phyloP scores from a whole-genome alignment of 2,797 vertebrate species.

The Brachyrhaphis roseni region DNA sequence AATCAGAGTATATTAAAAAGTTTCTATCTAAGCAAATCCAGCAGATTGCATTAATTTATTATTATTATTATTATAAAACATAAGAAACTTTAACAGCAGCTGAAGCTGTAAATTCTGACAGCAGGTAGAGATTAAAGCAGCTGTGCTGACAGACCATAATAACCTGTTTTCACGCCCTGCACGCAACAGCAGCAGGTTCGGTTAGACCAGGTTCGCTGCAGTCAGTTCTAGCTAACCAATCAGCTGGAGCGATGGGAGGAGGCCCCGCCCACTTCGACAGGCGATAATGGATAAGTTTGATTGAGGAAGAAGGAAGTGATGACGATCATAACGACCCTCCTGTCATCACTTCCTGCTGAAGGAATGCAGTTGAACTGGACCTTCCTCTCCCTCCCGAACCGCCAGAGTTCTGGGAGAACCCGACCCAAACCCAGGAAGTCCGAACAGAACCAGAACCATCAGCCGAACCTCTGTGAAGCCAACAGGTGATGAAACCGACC shows the following conservation, averaged over 20 bases:
- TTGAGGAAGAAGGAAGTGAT: background rate
- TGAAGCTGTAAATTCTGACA: background rate
- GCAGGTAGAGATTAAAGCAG: too few relatives aligned
- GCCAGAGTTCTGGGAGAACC: background rate
- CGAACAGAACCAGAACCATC: background rate
- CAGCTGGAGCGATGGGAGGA: background rate
- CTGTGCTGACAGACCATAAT: background rate
- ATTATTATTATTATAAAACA: too few relatives aligned
- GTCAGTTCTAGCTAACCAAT: background rate
- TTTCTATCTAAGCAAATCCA: too few relatives aligned
- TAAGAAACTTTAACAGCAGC: too few relatives aligned
- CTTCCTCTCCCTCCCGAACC: background rate
- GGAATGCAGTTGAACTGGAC: background rate
- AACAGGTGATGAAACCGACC: too few relatives aligned
- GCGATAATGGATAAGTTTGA: background rate
- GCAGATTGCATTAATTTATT: too few relatives aligned
- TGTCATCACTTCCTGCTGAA: too few relatives aligned
- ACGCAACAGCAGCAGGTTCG: background rate
- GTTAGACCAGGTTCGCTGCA: background rate
- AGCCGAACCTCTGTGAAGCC: too few relatives aligned
- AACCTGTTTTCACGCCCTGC: background rate
- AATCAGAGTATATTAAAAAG: too few relatives aligned
- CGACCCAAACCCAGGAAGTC: background rate
- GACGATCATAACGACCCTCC: background rate
- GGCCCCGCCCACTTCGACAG: background rate